Evolutionary conservation across 2,113 vertebrate genomes (phyloP).

Genomic region (Muntiacus reevesi): DNA sequence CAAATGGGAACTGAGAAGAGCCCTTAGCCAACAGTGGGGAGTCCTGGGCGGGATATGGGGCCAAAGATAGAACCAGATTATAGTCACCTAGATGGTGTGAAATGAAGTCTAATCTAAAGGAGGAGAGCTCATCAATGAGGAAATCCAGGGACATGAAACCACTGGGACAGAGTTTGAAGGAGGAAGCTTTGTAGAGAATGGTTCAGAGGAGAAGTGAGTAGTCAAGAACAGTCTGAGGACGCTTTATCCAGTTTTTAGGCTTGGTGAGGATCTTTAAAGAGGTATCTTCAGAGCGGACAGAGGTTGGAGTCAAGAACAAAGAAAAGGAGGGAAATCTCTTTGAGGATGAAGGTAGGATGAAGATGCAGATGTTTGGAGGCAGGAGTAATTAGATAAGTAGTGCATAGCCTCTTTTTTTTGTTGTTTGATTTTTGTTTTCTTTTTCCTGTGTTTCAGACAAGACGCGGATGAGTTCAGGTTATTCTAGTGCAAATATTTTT

Average conservation of each 20-base stretch:
- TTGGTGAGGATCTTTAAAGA: not conserved
- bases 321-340: not conserved
- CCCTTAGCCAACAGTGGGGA: not conserved
- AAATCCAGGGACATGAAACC: not conserved
- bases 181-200: not conserved
- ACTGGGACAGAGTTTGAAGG: not conserved
- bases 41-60: not conserved
- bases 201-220: not conserved
- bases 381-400: not conserved
- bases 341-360: not conserved
- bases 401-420: not conserved
- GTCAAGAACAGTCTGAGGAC: not conserved
- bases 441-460: not conserved
- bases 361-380: not conserved
- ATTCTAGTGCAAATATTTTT: not conserved
- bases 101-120: not conserved
- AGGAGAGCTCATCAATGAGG: not conserved
- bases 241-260: not conserved
- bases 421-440: not conserved
- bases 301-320: not conserved
- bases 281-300: not conserved
- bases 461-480: not conserved
- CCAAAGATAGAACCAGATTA: not conserved
- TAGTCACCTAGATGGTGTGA: not conserved
- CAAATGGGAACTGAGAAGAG: not conserved